Base-by-base conservation (phyloP, 23 tunicate species). In the Clavelina lepadiformis region DNA sequence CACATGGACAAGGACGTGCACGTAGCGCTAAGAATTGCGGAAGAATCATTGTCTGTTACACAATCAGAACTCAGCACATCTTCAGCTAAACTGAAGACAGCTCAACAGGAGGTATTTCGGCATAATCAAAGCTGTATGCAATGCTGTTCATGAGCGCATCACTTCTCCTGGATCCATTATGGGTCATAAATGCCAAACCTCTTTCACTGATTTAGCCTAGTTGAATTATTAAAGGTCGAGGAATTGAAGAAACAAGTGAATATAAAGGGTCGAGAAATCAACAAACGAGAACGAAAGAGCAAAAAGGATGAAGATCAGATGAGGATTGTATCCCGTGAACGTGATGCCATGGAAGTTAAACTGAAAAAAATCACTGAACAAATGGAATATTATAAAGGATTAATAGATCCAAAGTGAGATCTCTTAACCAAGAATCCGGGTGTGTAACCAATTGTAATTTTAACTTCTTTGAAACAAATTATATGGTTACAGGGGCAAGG, bases 221-320 rank as follows among this genome's bases (percentile, higher is more conserved):
- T n/a, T n/a, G n/a, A n/a, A n/a, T n/a, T n/a, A n/a, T n/a, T 63
- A 1, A n/a, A 86, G 95, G 78, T 65, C 13, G 95, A 86, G 22
- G 95, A 86, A 11, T 56, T 79, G 11, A 86, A 86, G 47, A 86
- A 86, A 75, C 95, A 71, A 8, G 61, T 86, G 0, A 86, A 86
- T 59, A 59, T 75, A 32, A 86, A 86, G 37, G 95, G 95, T 7
- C 33, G 95, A 38, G 95, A 86, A 35, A 86, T 86, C 45, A 86
- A 86, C 80, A 86, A 86, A 56, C 69, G 95, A 26, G 95, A 86
- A 56, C 57, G 95, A 31, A 86, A 86, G 58, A 86, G 95, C 45
- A 86, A 86, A 65, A 86, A 72, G 31, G 95, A 86, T 36, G 95
- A 86, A 65, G 95, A 86, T 3, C 54, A 77, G 35, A 72, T 86